These are phyloP conservation scores for Scarus forsteni DNA, from an alignment of 2,797 vertebrate genomes.

Conservation along the genomic window DNA sequence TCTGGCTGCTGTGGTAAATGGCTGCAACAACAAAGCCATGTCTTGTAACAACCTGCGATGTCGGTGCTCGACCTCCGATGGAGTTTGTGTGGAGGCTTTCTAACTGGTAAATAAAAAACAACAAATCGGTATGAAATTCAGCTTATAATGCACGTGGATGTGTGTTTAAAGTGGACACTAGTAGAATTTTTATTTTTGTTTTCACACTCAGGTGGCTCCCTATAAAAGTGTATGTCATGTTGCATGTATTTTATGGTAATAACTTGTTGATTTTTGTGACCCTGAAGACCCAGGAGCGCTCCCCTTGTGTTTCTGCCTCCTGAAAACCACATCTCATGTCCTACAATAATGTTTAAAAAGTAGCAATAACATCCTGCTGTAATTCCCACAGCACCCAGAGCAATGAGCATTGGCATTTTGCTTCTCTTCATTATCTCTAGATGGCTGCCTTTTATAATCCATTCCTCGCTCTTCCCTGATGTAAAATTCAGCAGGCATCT, in stretches of 20 bases:
- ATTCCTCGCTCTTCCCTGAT: conserved; percentile 72
- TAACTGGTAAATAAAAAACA: conserved; percentile 5
- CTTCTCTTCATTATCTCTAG: conserved; percentile 84
- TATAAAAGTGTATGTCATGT: conserved; percentile 30
- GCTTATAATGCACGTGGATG: neutral
- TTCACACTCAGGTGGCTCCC: conserved; percentile 16
- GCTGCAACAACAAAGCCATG: conserved; percentile 72
- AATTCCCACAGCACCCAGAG: conserved; percentile 72
- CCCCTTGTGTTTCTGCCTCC: conserved; percentile 22
- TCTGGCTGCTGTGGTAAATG: conserved; percentile 68
- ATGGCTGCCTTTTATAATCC: conserved; percentile 83
- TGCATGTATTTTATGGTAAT: conserved; percentile 37
- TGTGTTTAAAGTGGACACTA: neutral
- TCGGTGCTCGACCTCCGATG: conserved; percentile 42
- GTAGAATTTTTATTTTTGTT: conserved; percentile 24
- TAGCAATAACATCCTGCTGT: conserved; percentile 62
- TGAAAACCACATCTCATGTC: conserved; percentile 45
- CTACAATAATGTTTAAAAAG: conserved; percentile 60
- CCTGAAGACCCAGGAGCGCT: conserved; percentile 44
- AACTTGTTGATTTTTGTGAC: conserved; percentile 54
- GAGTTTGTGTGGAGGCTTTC: conserved; percentile 28
- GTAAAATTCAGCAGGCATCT: conserved; percentile 75
- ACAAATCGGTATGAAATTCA: conserved; percentile 1
- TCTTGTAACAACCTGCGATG: conserved; percentile 62
- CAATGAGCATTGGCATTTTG: conserved; percentile 76